phyloP scores from a whole-genome alignment of 2,113 vertebrate genomes.

The Pelvicachromis taeniatus region DNA sequence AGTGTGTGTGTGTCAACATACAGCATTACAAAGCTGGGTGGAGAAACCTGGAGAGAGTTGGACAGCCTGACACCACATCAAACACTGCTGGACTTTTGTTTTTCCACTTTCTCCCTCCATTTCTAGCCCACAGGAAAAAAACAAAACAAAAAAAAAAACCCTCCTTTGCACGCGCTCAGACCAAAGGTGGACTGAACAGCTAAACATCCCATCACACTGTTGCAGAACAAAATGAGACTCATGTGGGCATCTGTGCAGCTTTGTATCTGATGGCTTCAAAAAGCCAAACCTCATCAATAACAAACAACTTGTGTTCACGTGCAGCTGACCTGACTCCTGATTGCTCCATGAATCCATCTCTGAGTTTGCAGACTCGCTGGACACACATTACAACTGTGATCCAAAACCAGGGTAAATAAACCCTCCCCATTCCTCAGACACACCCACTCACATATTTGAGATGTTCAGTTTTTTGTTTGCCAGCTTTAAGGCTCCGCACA shows the following conservation, averaged over 20 bases:
- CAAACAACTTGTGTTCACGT: neutral
- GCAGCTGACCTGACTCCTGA: neutral
- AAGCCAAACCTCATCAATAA: neutral
- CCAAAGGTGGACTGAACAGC: neutral
- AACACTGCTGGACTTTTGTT: neutral
- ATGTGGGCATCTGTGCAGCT: neutral
- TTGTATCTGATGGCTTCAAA: neutral
- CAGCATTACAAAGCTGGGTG: neutral
- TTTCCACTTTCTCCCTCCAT: neutral
- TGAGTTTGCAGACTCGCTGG: neutral
- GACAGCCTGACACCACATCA: neutral
- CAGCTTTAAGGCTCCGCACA: neutral
- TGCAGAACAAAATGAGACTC: neutral
- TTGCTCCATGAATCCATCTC: neutral
- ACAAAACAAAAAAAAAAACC: neutral
- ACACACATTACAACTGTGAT: neutral
- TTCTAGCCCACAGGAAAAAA: neutral
- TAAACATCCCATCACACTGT: neutral
- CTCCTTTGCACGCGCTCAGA: neutral
- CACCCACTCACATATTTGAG: neutral
- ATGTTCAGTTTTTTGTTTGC: neutral
- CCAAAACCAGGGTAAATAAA: neutral
- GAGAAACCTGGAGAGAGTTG: neutral
- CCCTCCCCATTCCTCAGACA: neutral
- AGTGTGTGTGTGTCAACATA: neutral